Conservation (phyloP, 2,113 vertebrate genomes). For the Myotis davidii region DNA sequence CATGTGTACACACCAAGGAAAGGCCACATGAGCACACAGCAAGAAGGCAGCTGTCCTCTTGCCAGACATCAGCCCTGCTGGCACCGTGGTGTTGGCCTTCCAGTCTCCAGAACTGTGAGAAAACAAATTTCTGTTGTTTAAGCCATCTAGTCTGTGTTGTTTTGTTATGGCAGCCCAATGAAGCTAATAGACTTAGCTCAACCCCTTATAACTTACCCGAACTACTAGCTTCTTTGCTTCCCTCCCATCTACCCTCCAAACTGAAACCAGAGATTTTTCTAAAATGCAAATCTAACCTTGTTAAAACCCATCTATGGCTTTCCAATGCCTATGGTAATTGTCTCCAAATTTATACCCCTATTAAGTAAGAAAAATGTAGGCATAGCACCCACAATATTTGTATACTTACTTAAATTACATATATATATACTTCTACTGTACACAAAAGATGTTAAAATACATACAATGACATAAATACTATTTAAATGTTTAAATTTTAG, state of each 20-base stretch:
- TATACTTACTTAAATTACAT: slow-evolving; percentile 9
- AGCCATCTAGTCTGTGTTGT: neutral
- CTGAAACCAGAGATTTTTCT: slow-evolving; percentile 28
- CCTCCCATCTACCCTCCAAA: neutral
- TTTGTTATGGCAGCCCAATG: neutral
- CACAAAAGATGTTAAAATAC: neutral
- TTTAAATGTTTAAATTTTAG: slow-evolving; percentile 8
- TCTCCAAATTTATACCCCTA: neutral
- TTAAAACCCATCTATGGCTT: neutral
- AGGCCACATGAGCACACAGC: neutral
- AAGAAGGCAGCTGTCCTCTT: neutral
- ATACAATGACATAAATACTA: slow-evolving; percentile 22
- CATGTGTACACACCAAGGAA: neutral
- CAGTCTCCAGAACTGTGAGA: neutral
- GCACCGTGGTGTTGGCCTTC: neutral
- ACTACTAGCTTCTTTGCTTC: slow-evolving; percentile 27
- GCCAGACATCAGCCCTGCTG: neutral
- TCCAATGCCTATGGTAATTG: neutral
- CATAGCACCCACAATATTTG: neutral
- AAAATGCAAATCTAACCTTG: slow-evolving; percentile 9
- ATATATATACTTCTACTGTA: neutral
- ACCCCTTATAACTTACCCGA: neutral
- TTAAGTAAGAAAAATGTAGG: slow-evolving; percentile 25
- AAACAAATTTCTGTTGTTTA: slow-evolving; percentile 6
- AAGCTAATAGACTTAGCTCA: neutral